Base-by-base conservation (phyloP, 2,113 vertebrate genomes). In the Micromys minutus region DNA sequence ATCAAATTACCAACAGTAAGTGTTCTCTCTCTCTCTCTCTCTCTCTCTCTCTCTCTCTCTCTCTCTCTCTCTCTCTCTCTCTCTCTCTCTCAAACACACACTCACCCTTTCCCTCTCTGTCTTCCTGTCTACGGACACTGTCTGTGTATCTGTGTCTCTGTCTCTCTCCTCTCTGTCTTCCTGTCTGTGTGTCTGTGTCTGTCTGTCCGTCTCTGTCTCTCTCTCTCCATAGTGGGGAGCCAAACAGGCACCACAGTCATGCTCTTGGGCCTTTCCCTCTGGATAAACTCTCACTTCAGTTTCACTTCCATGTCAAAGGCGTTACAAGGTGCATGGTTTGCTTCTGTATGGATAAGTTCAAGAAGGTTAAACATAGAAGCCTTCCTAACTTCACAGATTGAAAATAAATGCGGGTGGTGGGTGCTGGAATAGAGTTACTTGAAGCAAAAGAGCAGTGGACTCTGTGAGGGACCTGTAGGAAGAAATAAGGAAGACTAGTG, bases 381-480 rank as follows among this genome's bases (percentile, higher is more conserved):
- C 94, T 79, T 67, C 8, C 36, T 50, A 59, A 87, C 72, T 63
- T 93, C 67, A 93, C 45, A 86, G 36, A 87, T 84, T 89, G 93
- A 61, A 84, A 45, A 45, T 74, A 45, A 86, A 55, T 85, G 57
- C 95, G 69, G 36, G n/a, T 87, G 42, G 17, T 16, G 2, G 15
- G 39, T 65, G 8, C 67, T 89, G 55, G 72, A 17, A 91, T n/a
- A 86, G 45, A 50, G 36, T 90, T 31, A n/a, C 81, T 5, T 77
- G 7, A 16, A 86, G 80, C 59, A 57, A 96, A 87, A n/a, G 61
- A 85, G 8, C 34, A 57, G 36, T 36, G 26, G 36, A 81, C 87
- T 76, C 84, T 50, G 10, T 1, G 69, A 74, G 63, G 65, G 80
- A 91, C 84, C 24, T 34, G 5, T 36, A 39, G 52, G 21, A 76